These are phyloP conservation scores for Brachionus manjavacas DNA, from an alignment of 1,140 invertebrate species.

Conservation along the genomic window DNA sequence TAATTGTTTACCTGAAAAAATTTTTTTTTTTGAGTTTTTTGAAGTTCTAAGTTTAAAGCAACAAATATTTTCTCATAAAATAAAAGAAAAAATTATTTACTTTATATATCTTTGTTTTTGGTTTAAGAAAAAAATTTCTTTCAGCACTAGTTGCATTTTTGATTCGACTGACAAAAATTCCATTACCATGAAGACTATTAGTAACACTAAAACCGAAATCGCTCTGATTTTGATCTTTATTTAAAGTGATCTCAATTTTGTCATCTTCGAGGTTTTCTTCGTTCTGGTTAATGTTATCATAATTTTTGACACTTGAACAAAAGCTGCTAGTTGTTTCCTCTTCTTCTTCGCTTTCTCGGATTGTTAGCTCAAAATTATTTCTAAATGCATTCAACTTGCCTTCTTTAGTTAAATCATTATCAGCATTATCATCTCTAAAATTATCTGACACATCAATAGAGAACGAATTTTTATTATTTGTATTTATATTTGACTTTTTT, in stretches of 20 bases:
- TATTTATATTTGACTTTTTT: conserved; percentile 3
- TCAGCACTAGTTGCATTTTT: background rate
- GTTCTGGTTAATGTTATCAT: conserved; percentile 29
- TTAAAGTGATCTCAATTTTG: background rate
- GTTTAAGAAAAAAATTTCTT: conserved; percentile 25
- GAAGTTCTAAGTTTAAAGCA: background rate
- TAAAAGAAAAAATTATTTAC: background rate
- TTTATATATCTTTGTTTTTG: conserved; percentile 36
- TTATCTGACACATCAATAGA: conserved; percentile 14
- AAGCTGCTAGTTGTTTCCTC: background rate
- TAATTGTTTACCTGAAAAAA: background rate
- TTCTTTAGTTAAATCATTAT: background rate
- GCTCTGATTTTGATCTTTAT: background rate
- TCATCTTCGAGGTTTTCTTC: conserved; percentile 2
- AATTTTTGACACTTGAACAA: background rate
- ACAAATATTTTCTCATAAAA: too few relatives aligned
- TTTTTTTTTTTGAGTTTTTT: background rate
- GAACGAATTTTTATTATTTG: background rate
- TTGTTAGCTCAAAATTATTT: conserved; percentile 27
- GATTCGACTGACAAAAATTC: conserved; percentile 25
- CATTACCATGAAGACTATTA: conserved; percentile 19
- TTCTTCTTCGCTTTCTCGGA: conserved; percentile 37
- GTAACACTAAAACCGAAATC: conserved; percentile 31
- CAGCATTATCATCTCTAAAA: background rate
- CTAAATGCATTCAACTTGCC: background rate